These are phyloP conservation scores for Mylabris sibirica DNA, from an alignment of 2,888 invertebrate species.

Conservation along the genomic window DNA sequence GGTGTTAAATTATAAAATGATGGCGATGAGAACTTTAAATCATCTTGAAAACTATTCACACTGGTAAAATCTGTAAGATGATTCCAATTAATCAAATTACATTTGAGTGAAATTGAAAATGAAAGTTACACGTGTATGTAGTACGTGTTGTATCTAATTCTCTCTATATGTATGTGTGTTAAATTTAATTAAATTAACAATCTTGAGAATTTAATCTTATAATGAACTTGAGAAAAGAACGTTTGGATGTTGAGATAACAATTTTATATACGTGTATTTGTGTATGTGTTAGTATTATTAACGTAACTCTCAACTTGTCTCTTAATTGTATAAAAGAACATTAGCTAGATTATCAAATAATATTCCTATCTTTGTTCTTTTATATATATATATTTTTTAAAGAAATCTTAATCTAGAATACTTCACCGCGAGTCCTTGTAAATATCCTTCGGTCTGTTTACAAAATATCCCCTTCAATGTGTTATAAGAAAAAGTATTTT, in stretches of 20 bases:
- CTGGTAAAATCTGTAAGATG: constrained; percentile 65
- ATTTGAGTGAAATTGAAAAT: neutral
- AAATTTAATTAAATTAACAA: neutral
- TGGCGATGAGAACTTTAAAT: constrained; percentile 64
- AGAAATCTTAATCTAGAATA: constrained; percentile 41
- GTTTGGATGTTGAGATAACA: constrained; percentile 4
- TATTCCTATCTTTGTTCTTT: constrained; percentile 26
- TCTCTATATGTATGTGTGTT: neutral
- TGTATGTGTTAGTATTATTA: neutral
- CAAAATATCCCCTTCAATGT: constrained; percentile 24
- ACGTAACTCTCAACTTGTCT: constrained; percentile 10
- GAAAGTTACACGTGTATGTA: neutral
- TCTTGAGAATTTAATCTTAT: no score
- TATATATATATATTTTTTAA: constrained; percentile 40
- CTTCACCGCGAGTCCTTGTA: constrained; percentile 40
- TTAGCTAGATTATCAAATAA: constrained; percentile 43
- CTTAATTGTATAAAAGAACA: constrained; percentile 43
- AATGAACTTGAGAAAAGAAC: neutral
- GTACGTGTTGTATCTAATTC: no score
- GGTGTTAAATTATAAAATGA: constrained; percentile 65
- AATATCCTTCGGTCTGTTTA: constrained; percentile 43
- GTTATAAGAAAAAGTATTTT: constrained; percentile 29
- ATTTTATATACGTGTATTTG: neutral
- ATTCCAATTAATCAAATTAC: constrained; percentile 7
- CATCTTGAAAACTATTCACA: constrained; percentile 66